Conservation (phyloP, 2,888 invertebrate species). For the Taphrorychus bicolor region DNA sequence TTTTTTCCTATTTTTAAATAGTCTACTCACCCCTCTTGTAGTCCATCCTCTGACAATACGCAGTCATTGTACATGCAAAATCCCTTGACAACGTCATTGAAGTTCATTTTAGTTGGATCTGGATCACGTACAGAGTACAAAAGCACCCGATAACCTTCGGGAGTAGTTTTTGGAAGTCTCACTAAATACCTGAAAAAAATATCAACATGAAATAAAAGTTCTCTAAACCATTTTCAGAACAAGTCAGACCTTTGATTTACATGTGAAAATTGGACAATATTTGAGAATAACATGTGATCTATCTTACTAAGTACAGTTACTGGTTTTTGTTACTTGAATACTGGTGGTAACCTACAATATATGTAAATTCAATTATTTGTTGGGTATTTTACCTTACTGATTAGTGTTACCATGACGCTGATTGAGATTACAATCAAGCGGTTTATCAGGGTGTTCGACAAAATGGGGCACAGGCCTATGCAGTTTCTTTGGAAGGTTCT, state of each 20-base stretch:
- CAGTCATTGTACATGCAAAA: constrained; percentile 75
- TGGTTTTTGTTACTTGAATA: no score
- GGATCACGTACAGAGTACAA: constrained; percentile 66
- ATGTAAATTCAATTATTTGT: no score
- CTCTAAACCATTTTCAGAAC: no score
- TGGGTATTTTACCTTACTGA: no score
- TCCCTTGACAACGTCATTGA: constrained; percentile 67
- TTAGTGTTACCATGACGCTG: constrained; percentile 16
- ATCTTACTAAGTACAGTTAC: no score
- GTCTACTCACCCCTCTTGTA: constrained; percentile 55
- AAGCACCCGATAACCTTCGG: constrained; percentile 69
- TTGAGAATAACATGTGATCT: no score
- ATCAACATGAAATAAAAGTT: no score
- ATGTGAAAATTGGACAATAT: no score
- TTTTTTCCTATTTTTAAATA: neutral
- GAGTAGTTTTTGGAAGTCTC: constrained; percentile 67
- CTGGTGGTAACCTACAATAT: no score
- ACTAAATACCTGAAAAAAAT: constrained; percentile 68
- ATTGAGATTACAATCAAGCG: neutral
- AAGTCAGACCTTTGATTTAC: no score
- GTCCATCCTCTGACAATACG: constrained; percentile 67
- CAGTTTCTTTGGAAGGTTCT: constrained; percentile 14
- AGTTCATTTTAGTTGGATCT: constrained; percentile 70
- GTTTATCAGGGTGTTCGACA: constrained; percentile 18
- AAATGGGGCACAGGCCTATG: constrained; percentile 19